Conservation (phyloP, 2,113 vertebrate species). For the Paralichthys olivaceus region DNA sequence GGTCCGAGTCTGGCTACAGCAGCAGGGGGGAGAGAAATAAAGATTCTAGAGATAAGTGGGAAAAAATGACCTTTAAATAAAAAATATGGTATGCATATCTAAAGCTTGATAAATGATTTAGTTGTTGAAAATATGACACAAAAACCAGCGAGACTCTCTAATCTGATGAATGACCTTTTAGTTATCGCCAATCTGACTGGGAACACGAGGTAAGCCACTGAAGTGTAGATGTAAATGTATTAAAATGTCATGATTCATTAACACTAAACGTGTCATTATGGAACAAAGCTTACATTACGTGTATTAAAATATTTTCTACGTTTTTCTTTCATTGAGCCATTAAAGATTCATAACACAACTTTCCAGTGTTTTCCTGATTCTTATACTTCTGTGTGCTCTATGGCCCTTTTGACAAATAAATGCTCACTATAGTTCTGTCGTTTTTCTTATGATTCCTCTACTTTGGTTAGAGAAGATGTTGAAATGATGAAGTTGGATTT, state of each 20-base stretch:
- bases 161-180: background rate
- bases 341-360: background rate
- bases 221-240: background rate
- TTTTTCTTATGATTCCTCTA: background rate
- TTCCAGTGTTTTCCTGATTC: background rate
- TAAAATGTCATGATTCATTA: background rate
- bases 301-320: background rate
- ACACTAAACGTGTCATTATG: background rate
- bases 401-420: constrained; percentile 43
- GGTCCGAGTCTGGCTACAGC: constrained; percentile 8
- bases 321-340: background rate
- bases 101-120: constrained; percentile 5
- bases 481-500: background rate
- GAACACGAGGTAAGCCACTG: background rate
- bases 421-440: background rate
- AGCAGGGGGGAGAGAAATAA: constrained; percentile 7
- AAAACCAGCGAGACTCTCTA: no score
- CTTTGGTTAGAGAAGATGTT: background rate
- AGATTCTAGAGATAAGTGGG: constrained; percentile 25
- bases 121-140: background rate
- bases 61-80: constrained; percentile 51
- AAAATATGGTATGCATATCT: background rate
- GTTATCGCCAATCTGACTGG: background rate
- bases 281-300: background rate
- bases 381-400: background rate